phyloP scores from a whole-genome alignment of 2,113 vertebrate genomes.

The human (Homo sapiens) region DNA sequence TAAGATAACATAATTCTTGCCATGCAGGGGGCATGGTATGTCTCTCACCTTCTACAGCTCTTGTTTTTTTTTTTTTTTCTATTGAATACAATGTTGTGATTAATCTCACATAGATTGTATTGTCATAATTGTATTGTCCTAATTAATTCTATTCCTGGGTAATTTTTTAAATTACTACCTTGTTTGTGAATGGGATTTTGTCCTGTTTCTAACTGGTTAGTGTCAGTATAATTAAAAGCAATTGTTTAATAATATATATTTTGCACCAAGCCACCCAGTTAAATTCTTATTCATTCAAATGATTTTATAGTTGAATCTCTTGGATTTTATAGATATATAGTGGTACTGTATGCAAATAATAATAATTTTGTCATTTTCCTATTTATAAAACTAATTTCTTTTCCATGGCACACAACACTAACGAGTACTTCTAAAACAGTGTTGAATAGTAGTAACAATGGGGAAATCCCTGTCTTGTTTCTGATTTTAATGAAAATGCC shows the following conservation, averaged over 20 bases:
- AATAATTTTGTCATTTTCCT: neutral
- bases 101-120: neutral
- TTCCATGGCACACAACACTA: neutral
- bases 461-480: neutral
- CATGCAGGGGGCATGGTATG: neutral
- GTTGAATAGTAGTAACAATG: neutral
- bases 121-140: constrained; percentile 21
- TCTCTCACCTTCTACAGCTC: neutral
- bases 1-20: neutral
- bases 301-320: neutral
- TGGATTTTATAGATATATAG: neutral
- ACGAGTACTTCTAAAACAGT: neutral
- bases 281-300: neutral
- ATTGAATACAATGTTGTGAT: neutral
- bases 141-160: neutral
- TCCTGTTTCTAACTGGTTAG: neutral
- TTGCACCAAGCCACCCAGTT: neutral
- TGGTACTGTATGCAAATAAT: neutral
- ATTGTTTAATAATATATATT: neutral
- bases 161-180: neutral
- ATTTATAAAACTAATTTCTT: neutral
- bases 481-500: neutral
- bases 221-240: neutral
- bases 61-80: neutral
- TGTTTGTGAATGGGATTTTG: neutral